Percentiles rank a stretch among this genome's conserved stretches.
phyloP scores from a whole-genome alignment of 2,797 vertebrate genomes.

The Lates japonicus region DNA sequence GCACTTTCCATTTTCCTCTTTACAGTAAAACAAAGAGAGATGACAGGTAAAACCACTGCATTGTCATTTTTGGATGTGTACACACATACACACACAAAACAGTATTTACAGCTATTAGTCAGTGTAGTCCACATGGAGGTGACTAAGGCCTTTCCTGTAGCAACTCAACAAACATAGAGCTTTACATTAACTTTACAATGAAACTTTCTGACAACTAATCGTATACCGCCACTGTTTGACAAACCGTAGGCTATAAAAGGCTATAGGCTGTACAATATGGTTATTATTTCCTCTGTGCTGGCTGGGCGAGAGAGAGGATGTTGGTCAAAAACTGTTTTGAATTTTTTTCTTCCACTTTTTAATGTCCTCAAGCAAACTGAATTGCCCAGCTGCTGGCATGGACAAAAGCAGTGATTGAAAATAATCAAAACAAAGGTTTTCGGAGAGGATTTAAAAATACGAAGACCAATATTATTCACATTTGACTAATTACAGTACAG shows the following conservation, averaged over 20 bases:
- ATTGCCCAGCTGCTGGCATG: conserved; percentile 62
- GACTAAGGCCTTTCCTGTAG: conserved; percentile 73
- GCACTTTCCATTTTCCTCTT: conserved; percentile 82
- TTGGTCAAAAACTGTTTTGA: conserved; percentile 44
- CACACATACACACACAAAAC: conserved; percentile 85
- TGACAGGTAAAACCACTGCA: conserved; percentile 81
- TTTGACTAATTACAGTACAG: conserved; percentile 86
- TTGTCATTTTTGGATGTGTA: conserved; percentile 84
- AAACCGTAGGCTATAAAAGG: conserved; percentile 74
- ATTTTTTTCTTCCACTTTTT: conserved; percentile 48
- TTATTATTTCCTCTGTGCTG: conserved; percentile 62
- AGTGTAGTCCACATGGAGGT: conserved; percentile 73
- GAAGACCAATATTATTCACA: conserved; percentile 85
- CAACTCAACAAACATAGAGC: conserved; percentile 83
- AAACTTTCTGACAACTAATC: conserved; percentile 79
- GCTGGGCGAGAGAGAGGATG: conserved; percentile 46
- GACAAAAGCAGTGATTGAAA: conserved; percentile 81
- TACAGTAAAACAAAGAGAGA: conserved; percentile 88
- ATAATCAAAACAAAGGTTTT: conserved; percentile 76
- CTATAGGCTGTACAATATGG: conserved; percentile 79
- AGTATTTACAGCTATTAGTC: conserved; percentile 86
- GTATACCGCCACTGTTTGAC: conserved; percentile 75
- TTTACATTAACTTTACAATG: conserved; percentile 86
- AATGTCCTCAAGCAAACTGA: conserved; percentile 68
- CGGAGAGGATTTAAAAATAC: conserved; percentile 68